phyloP scores from a whole-genome alignment of 2,113 vertebrate genomes.

The Thryonomys swinderianus region DNA sequence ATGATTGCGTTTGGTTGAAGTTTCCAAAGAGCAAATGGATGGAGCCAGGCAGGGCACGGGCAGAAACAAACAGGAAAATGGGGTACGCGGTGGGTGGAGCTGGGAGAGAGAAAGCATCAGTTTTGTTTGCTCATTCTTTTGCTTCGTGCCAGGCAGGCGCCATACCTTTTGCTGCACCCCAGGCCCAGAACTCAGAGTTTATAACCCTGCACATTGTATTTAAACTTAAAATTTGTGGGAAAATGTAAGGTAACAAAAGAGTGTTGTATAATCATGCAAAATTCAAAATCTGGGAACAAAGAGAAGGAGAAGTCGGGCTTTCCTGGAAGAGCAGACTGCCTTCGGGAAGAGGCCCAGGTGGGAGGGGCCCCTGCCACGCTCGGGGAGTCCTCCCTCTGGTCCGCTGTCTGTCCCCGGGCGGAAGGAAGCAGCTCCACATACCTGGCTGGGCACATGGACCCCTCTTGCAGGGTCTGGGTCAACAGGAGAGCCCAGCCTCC shows the following conservation, averaged over 20 bases:
- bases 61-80: background rate
- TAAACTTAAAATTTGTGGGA: background rate
- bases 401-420: too few species aligned
- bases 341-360: background rate
- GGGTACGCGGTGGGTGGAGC: background rate
- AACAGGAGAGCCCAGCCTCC: background rate
- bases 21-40: accelerated
- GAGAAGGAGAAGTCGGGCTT: background rate
- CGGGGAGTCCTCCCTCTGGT: too few species aligned
- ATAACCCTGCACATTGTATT: background rate
- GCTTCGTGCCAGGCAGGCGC: background rate
- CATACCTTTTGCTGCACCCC: background rate
- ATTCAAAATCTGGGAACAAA: background rate
- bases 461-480: accelerated
- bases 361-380: background rate
- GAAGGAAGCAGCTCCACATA: accelerated
- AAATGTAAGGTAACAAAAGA: background rate
- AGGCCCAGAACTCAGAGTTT: background rate
- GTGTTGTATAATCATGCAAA: background rate
- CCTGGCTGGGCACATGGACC: accelerated
- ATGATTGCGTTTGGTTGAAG: background rate
- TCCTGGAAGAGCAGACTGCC: background rate
- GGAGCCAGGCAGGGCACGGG: accelerated
- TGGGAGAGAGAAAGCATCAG: too few species aligned
- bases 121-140: background rate